Evolutionary conservation across 2,888 invertebrate species (phyloP).

Genomic region (Danaus chrysippus): DNA sequence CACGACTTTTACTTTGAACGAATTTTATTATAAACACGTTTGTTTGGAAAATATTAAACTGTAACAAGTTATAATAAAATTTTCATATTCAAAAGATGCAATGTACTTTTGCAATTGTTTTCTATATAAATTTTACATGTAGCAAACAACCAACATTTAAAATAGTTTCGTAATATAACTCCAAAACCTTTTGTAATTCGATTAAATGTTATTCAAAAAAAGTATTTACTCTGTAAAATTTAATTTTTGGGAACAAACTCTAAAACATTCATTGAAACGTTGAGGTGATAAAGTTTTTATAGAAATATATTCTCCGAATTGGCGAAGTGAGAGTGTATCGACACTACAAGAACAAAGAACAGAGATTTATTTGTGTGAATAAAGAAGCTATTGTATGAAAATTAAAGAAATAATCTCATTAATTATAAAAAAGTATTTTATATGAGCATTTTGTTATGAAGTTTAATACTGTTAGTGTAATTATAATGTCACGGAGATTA

Average conservation of each 20-base stretch:
- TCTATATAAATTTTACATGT: too few relatives aligned
- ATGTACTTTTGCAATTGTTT: too few relatives aligned
- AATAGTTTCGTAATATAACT: too few relatives aligned
- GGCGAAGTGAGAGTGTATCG: background rate
- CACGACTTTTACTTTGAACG: background rate
- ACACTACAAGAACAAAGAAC: slow-evolving; percentile 4
- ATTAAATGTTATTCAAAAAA: too few relatives aligned
- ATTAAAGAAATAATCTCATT: background rate
- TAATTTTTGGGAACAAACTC: background rate
- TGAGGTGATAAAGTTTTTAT: slow-evolving; percentile 3
- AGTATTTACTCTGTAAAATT: background rate
- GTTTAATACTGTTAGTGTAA: too few relatives aligned
- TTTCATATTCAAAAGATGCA: too few relatives aligned
- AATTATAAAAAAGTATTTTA: background rate
- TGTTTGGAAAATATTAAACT: too few relatives aligned
- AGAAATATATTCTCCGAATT: background rate
- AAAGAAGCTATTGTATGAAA: background rate
- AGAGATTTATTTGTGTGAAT: background rate
- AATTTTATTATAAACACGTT: too few relatives aligned
- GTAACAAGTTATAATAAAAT: too few relatives aligned
- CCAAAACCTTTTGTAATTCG: too few relatives aligned
- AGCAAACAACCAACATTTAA: too few relatives aligned
- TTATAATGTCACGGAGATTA: too few relatives aligned
- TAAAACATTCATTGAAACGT: background rate
- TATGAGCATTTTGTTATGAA: background rate